Evolutionary conservation across 1,140 invertebrate genomes (phyloP).

Genomic region (Lethocerus indicus): DNA sequence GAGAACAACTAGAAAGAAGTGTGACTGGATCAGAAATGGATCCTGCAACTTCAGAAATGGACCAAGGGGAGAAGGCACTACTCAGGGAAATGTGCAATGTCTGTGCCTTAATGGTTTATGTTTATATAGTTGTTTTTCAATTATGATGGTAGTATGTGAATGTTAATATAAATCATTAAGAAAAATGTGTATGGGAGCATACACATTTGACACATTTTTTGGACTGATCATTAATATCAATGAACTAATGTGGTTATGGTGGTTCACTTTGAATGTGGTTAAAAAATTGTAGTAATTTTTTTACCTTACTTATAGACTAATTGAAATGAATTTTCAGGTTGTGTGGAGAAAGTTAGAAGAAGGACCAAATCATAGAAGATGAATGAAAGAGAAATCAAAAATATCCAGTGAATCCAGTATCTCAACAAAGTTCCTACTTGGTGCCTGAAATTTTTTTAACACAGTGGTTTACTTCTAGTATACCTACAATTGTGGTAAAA

Average conservation of each 20-base stretch:
- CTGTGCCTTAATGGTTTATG: slow-evolving; percentile 22
- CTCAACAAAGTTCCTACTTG: slow-evolving; percentile 8
- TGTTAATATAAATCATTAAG: too few relatives aligned
- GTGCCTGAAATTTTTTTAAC: slow-evolving; percentile 3
- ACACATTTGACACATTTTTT: too few relatives aligned
- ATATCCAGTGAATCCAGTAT: not conserved
- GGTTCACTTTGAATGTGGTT: too few relatives aligned
- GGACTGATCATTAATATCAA: too few relatives aligned
- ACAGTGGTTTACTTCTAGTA: not conserved
- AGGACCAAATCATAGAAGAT: slow-evolving; percentile 35
- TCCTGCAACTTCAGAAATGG: slow-evolving; percentile 34
- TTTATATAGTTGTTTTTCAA: not conserved
- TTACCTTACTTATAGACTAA: slow-evolving; percentile 5
- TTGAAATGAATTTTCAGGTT: slow-evolving; percentile 29
- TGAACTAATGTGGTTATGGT: too few relatives aligned
- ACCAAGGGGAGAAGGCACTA: slow-evolving; percentile 80
- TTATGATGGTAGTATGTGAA: too few relatives aligned
- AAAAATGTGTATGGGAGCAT: too few relatives aligned
- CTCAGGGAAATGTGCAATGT: slow-evolving; percentile 95
- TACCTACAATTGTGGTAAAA: too few relatives aligned
- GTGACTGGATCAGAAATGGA: too few relatives aligned
- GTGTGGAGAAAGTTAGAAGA: slow-evolving; percentile 52
- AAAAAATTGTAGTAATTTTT: not conserved
- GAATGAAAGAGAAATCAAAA: slow-evolving; percentile 16
- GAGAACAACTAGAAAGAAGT: slow-evolving; percentile 59